Evolutionary conservation across 2,888 invertebrate species (phyloP), one percentile per base, ranked within the genome.

Genomic region (Leptopilina myrica): DNA sequence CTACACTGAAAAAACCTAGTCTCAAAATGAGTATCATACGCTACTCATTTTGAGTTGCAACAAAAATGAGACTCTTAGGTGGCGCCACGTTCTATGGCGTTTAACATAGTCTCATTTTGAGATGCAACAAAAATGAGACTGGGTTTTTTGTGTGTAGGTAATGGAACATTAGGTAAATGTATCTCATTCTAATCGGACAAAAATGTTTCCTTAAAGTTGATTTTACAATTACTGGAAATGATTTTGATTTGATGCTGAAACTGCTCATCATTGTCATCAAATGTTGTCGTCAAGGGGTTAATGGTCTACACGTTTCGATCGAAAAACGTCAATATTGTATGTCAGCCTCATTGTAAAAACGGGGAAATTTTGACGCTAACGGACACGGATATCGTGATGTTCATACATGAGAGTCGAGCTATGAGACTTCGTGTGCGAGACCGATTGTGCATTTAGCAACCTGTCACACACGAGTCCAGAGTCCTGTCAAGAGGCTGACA

Each of bases 371-470:
- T 82, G 83, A 84, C 83, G 80, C 87, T 83, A 79, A 62, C 62
- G 83, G 81, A 85, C 84, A 82, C 84, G 83, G 85, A 86, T 85
- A 83, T 86, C 80, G 62, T 26, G 33, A 62, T 33, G 59, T 59
- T 62, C 43, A n/a, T 62, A 40, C 26, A 76, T 26, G 59, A 62
- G 40, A 67, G 67, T 66, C 46, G 53, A 20, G 59, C 20, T 15
- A 15, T 66, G 14, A 84, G 26, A 11, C 67, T 49, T 53, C 26
- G 69, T 69, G 26, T 49, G 20, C 20, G 69, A 69, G 86, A 84
- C 82, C 82, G 83, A 87, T 86, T 86, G 88, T 86, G 85, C 89
- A 87, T 89, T 89, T 88, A 87, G 88, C 85, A 87, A 87, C 87
- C 88, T 88, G 88, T 88, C 87, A 86, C 85, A 86, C 85, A 85